Base-by-base conservation (phyloP, 2,888 invertebrate genomes). In the Pseudoips prasinana region DNA sequence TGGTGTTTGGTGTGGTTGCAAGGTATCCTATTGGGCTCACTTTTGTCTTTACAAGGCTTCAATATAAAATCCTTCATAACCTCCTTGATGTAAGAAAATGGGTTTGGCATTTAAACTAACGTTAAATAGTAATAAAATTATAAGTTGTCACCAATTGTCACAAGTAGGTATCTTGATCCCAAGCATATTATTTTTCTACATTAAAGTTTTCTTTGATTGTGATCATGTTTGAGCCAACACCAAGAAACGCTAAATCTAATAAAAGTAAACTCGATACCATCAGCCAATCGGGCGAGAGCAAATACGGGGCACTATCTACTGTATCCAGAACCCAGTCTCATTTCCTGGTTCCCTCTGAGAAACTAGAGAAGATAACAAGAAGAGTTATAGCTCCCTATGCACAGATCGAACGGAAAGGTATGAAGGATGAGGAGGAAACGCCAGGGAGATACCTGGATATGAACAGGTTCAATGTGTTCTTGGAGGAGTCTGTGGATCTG, bases 331-430 rank as follows among this genome's bases (percentile, higher is more conserved):
- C 76, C 0, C 82, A 80, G 5, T 87, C 87, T 0, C 86, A 88
- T 31, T 87, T 86, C 43, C 43, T 86, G 8, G 79, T 87, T 0
- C 69, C 85, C 0, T 81, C 87, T 0, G 85, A 88, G 2, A 85
- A 77, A 35, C 61, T 89, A 7, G 90, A 90, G 52, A 89, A 85
- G 52, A 89, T 90, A 0, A 90, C 91, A 0, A 73, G 89, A 30
- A 71, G 91, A n/a, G 90, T 91, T 0, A 90, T 92, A 29, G 91
- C 91, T 0, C 91, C 91, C 0, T 91, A 90, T 50, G 90, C 87
- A 0, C 87, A 84, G 39, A 87, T 88, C 28, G 83, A 84, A 48
- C 53, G 88, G 18, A 85, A 78, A 33, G 85, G 83, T 0, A 6
- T 71, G 0, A 85, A 79, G 25, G 77, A 77, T 3, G 79, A 79